Evolutionary conservation across 2,113 vertebrate species (phyloP).

Genomic region (Notechis scutatus): DNA sequence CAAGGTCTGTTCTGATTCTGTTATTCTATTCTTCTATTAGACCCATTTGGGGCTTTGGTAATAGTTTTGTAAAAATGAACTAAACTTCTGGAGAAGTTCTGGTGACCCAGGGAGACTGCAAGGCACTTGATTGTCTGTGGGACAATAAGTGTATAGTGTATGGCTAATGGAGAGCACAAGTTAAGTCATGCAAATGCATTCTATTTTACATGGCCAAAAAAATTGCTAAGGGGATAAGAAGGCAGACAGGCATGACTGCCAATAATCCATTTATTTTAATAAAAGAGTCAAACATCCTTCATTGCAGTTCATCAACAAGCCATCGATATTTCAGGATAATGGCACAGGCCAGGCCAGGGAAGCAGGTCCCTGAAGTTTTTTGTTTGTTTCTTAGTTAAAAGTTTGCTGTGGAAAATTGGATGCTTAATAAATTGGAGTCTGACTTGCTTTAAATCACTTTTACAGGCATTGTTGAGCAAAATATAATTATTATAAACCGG

Average conservation of each 20-base stretch:
- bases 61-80: neutral
- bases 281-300: slow-evolving; percentile 42
- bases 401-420: slow-evolving; percentile 68
- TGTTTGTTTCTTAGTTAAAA: slow-evolving; percentile 54
- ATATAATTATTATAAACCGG: slow-evolving; percentile 78
- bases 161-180: neutral
- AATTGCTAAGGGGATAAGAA: neutral
- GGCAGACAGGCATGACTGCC: slow-evolving; percentile 6
- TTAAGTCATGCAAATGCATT: neutral
- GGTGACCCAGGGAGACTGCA: neutral
- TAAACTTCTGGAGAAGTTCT: neutral
- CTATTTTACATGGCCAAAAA: neutral
- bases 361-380: slow-evolving; percentile 34
- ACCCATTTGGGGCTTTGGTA: neutral
- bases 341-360: slow-evolving; percentile 46
- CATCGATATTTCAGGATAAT: slow-evolving; percentile 58
- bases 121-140: neutral
- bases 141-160: neutral
- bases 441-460: slow-evolving; percentile 71
- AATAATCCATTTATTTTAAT: slow-evolving; percentile 54
- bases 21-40: neutral
- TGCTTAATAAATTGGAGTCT: slow-evolving; percentile 74
- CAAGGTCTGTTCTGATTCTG: neutral
- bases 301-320: slow-evolving; percentile 42
- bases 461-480: slow-evolving; percentile 59